phyloP scores from a whole-genome alignment of 2,113 vertebrate genomes.

The Apteryx owenii region DNA sequence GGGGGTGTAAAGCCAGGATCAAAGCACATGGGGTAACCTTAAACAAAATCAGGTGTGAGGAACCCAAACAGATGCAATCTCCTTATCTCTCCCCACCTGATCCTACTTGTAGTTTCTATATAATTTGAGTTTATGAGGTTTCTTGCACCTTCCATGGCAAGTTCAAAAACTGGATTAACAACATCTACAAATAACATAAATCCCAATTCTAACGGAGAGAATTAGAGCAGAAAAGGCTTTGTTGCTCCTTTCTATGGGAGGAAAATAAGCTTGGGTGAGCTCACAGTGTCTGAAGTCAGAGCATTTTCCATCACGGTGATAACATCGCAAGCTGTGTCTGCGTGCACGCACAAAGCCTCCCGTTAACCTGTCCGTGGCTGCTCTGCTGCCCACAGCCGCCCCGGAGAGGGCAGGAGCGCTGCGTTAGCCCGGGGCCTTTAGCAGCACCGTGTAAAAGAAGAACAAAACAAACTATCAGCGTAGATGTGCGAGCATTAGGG shows the following conservation, averaged over 20 bases:
- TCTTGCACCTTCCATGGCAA: not conserved
- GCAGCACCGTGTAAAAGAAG: not conserved
- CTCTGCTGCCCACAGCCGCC: fast-evolving
- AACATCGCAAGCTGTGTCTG: not conserved
- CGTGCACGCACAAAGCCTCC: not conserved
- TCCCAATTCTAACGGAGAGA: not conserved
- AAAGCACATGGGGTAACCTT: not conserved
- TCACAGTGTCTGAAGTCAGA: not conserved
- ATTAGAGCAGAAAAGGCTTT: not conserved
- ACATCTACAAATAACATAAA: not conserved
- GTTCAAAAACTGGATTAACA: not conserved
- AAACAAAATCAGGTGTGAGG: not conserved
- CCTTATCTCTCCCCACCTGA: not conserved
- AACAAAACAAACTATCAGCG: fast-evolving
- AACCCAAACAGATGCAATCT: not conserved
- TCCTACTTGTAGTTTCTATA: not conserved
- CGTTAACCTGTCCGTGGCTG: fast-evolving
- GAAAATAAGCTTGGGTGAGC: not conserved
- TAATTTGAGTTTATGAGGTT: not conserved
- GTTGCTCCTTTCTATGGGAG: not conserved
- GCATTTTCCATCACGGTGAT: fast-evolving
- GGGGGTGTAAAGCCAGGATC: not conserved
- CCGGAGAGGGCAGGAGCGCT: fast-evolving
- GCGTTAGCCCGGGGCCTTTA: fast-evolving
- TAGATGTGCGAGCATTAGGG: fast-evolving